Percentiles rank a stretch among this genome's conserved stretches.
Conservation (phyloP, 2,797 vertebrate species). For the Mus spretus region DNA sequence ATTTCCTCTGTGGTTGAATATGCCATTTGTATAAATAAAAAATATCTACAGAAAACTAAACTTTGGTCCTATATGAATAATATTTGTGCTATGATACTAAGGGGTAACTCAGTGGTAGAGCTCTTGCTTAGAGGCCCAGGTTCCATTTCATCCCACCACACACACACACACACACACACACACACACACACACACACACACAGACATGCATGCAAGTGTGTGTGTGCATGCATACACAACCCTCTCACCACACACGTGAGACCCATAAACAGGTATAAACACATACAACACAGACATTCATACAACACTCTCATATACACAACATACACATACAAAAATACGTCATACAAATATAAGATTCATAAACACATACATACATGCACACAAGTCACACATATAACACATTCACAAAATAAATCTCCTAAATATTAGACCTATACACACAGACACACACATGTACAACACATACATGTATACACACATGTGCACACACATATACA, state of each 20-base stretch:
- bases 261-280: not conserved
- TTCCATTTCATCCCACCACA: not conserved
- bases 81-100: not conserved
- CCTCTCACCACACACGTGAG: not conserved
- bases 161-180: not conserved
- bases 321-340: not conserved
- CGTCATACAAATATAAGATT: not conserved
- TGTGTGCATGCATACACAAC: not conserved
- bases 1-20: not conserved
- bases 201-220: too few species aligned
- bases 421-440: not conserved
- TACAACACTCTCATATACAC: not conserved
- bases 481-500: not conserved
- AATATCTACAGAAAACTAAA: not conserved
- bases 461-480: not conserved
- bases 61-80: not conserved
- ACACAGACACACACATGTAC: not conserved
- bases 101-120: not conserved
- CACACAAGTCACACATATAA: not conserved
- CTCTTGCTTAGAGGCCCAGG: not conserved
- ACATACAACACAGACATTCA: not conserved
- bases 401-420: not conserved
- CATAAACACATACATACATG: not conserved
- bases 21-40: not conserved
- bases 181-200: not conserved